phyloP scores from a whole-genome alignment of 2,113 vertebrate species.

The Aleadryas rufinucha region DNA sequence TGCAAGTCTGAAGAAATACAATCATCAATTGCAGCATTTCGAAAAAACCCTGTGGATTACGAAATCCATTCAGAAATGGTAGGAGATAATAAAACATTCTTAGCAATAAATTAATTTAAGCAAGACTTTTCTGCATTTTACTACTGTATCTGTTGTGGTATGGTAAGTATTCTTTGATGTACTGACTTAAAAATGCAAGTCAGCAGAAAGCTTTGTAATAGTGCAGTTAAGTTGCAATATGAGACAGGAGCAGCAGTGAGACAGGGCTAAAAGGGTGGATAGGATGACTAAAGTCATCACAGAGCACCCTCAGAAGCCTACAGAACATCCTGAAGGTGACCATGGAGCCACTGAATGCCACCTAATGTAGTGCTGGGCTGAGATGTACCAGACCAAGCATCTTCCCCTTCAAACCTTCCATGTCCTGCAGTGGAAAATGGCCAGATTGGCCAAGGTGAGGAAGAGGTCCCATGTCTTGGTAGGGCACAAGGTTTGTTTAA shows the following conservation, averaged over 20 bases:
- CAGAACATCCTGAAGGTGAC: not conserved
- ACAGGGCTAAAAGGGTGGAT: not conserved
- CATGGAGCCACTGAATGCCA: not conserved
- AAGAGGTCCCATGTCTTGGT: not conserved
- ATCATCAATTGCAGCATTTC: not conserved
- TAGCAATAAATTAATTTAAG: not conserved
- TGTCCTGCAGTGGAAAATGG: not conserved
- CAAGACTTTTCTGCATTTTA: not conserved
- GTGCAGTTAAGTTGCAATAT: accelerated
- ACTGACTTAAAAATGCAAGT: not conserved
- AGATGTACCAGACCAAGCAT: not conserved
- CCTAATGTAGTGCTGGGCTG: not conserved
- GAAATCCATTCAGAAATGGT: not conserved
- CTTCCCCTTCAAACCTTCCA: not conserved
- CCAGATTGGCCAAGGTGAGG: not conserved
- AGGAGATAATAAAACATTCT: not conserved
- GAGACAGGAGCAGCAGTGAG: not conserved
- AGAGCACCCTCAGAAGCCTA: not conserved
- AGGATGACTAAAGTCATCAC: not conserved
- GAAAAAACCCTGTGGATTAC: not conserved
- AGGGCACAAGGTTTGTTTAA: not conserved
- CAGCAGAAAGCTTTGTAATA: not conserved
- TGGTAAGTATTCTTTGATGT: not conserved
- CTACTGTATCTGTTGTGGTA: not conserved
- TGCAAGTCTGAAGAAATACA: not conserved